Evolutionary conservation across 1,140 invertebrate species (phyloP).

Genomic region (Pygmarrhopalites habei): DNA sequence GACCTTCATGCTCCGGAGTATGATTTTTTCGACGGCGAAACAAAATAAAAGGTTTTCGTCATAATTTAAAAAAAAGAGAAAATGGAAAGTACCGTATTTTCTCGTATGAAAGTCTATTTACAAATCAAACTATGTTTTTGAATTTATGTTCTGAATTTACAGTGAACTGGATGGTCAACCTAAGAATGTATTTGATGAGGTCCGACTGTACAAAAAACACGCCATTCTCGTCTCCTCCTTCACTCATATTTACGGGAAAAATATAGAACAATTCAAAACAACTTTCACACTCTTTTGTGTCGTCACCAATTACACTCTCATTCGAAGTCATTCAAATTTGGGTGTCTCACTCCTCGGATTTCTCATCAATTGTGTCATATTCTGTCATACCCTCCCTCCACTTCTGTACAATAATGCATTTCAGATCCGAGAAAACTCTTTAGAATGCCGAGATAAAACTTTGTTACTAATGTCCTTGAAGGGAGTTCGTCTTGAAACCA

Average conservation of each 20-base stretch:
- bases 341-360: not conserved
- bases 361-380: not conserved
- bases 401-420: slow-evolving; percentile 8
- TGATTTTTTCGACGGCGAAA: not conserved
- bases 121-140: no score
- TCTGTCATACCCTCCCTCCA: slow-evolving; percentile 5
- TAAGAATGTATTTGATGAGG: no score
- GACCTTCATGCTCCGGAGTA: not conserved
- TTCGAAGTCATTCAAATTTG: not conserved
- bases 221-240: not conserved
- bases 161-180: no score
- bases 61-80: no score
- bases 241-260: not conserved
- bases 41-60: no score
- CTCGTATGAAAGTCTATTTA: no score
- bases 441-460: not conserved
- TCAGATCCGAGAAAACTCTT: not conserved
- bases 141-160: no score
- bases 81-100: no score
- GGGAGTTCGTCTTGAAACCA: not conserved
- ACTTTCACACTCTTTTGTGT: not conserved
- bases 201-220: not conserved
- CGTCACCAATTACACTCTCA: not conserved
- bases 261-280: slow-evolving; percentile 6
- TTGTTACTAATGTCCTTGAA: no score